Conservation (phyloP, 2,797 vertebrate species). For the Peromyscus attwateri region DNA sequence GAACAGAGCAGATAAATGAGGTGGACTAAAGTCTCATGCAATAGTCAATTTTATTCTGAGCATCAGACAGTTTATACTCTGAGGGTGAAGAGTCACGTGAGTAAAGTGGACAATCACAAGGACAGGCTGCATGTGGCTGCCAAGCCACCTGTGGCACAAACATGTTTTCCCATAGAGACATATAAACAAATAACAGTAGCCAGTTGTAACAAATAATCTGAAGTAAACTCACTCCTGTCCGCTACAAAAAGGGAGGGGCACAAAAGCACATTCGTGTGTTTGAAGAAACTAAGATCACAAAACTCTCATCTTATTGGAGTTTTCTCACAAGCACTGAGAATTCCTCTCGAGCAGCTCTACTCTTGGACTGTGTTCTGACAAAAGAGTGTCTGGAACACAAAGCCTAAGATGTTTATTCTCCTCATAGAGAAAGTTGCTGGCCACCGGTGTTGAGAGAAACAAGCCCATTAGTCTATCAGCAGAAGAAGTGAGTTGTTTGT, state of each 20-base stretch:
- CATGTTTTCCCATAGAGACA: background rate
- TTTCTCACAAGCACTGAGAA: background rate
- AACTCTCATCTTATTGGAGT: background rate
- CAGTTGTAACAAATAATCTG: background rate
- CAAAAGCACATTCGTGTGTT: background rate
- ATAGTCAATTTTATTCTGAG: background rate
- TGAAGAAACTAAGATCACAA: background rate
- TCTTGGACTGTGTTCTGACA: background rate
- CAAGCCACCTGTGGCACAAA: background rate
- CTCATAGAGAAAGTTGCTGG: background rate
- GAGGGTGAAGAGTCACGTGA: background rate
- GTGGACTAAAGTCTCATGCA: background rate
- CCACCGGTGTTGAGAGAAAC: background rate
- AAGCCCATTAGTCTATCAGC: background rate
- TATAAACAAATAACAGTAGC: background rate
- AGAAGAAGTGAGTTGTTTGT: constrained; percentile 43
- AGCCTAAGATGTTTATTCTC: constrained; percentile 22
- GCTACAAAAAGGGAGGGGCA: background rate
- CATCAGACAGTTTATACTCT: background rate
- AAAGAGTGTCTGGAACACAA: background rate
- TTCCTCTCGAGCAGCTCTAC: background rate
- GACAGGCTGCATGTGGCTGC: background rate
- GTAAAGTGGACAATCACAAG: background rate
- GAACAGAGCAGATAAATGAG: too few species aligned
- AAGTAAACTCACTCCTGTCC: background rate